phyloP scores from a whole-genome alignment of 30 jellyfish, hydroid and myxozoan genomes.

The Aurelia coerulea region DNA sequence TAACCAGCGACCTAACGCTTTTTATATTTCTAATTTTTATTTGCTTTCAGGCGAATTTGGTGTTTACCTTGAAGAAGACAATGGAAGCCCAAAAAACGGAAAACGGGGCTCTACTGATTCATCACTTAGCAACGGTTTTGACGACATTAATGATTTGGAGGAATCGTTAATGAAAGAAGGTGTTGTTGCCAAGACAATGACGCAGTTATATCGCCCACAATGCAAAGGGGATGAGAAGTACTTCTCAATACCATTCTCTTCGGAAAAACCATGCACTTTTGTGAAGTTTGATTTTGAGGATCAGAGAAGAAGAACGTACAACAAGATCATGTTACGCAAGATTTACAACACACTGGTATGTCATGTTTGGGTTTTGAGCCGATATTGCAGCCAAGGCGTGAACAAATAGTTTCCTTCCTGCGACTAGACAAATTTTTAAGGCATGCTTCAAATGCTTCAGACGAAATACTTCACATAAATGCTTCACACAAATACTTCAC shows the following conservation, averaged over 20 bases:
- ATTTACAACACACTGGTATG: conserved; percentile 83
- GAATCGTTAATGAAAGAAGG: conserved; percentile 54
- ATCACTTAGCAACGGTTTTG: neutral
- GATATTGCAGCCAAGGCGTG: too few relatives aligned
- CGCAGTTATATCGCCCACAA: conserved; percentile 69
- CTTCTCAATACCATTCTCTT: conserved; percentile 76
- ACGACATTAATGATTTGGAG: conserved; percentile 50
- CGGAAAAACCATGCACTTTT: conserved; percentile 85
- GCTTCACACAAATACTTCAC: too few relatives aligned
- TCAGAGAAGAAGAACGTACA: conserved; percentile 86
- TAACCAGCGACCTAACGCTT: too few relatives aligned
- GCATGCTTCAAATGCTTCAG: too few relatives aligned
- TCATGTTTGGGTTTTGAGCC: too few relatives aligned
- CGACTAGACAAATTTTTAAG: too few relatives aligned
- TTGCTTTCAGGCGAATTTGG: conserved; percentile 86
- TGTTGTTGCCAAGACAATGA: conserved; percentile 67
- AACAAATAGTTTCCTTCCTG: too few relatives aligned
- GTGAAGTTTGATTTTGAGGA: conserved; percentile 96
- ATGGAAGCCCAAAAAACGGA: conserved; percentile 38
- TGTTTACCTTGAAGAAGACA: conserved; percentile 63
- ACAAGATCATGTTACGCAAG: conserved; percentile 74
- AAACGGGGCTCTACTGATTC: conserved; percentile 1
- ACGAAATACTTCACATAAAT: too few relatives aligned
- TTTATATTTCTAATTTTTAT: neutral
- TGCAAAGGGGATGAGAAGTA: conserved; percentile 74